phyloP scores from a whole-genome alignment of 2,888 invertebrate genomes.

The Odontothrips loti region DNA sequence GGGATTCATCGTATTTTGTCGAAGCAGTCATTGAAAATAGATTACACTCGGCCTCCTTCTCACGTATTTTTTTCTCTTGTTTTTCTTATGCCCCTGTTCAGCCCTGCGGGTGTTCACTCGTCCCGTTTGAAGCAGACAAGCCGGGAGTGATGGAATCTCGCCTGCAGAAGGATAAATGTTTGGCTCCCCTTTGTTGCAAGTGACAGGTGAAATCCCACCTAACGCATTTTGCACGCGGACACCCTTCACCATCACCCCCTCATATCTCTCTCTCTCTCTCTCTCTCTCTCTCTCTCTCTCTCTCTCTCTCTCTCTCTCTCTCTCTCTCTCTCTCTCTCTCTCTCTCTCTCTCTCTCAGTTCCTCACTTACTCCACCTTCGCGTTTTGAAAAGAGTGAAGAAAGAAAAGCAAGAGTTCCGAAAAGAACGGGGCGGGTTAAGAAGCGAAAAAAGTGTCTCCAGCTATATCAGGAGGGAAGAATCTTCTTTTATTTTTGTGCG shows the following conservation, averaged over 20 bases:
- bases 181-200: not conserved
- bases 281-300: too few relatives aligned
- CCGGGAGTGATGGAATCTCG: not conserved
- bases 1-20: too few relatives aligned
- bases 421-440: not conserved
- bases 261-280: too few relatives aligned
- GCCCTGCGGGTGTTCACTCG: not conserved
- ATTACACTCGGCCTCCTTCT: not conserved
- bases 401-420: not conserved
- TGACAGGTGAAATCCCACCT: slow-evolving; percentile 1
- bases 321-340: too few relatives aligned
- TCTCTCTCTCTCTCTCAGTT: too few relatives aligned
- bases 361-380: too few relatives aligned
- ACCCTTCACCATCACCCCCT: not conserved
- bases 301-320: too few relatives aligned
- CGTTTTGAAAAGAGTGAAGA: not conserved
- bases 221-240: not conserved
- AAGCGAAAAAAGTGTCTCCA: not conserved
- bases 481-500: not conserved
- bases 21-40: too few relatives aligned
- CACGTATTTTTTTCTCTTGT: not conserved
- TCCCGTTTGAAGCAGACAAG: not conserved
- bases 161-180: not conserved
- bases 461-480: not conserved
- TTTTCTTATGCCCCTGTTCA: not conserved